Conservation (phyloP, 2,113 vertebrate species). For the Willisornis vidua region DNA sequence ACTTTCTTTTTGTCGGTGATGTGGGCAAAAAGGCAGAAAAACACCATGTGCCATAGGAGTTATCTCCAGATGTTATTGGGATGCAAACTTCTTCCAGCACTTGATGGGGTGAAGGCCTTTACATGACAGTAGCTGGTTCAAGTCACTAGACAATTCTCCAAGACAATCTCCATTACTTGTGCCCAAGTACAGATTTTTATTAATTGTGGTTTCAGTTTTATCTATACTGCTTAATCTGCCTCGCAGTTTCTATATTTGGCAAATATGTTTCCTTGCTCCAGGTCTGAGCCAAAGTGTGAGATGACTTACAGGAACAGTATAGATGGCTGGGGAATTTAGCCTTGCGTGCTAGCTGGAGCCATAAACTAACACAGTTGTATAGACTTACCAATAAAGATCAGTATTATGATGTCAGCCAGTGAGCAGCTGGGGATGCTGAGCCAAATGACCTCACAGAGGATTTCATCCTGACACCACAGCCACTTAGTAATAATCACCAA, state of each 20-base stretch:
- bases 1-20: neutral
- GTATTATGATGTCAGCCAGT: neutral
- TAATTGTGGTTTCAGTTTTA: neutral
- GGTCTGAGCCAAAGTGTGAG: constrained; percentile 2
- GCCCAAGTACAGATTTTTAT: neutral
- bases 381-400: constrained; percentile 22
- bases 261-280: neutral
- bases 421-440: neutral
- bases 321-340: constrained; percentile 17
- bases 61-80: neutral
- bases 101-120: neutral
- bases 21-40: neutral
- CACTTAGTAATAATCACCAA: neutral
- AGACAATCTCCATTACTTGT: neutral
- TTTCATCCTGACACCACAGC: neutral
- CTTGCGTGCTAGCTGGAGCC: neutral
- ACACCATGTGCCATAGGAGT: neutral
- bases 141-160: neutral
- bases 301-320: neutral
- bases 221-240: neutral
- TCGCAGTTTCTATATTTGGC: neutral
- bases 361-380: neutral
- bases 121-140: neutral
- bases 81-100: neutral
- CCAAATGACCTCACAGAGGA: constrained; percentile 37